Percentiles rank a stretch among this genome's conserved stretches.
These are phyloP conservation scores for Caenorhabditis sp. DNA, from an alignment of 2,888 invertebrate genomes.

Conservation along the genomic window DNA sequence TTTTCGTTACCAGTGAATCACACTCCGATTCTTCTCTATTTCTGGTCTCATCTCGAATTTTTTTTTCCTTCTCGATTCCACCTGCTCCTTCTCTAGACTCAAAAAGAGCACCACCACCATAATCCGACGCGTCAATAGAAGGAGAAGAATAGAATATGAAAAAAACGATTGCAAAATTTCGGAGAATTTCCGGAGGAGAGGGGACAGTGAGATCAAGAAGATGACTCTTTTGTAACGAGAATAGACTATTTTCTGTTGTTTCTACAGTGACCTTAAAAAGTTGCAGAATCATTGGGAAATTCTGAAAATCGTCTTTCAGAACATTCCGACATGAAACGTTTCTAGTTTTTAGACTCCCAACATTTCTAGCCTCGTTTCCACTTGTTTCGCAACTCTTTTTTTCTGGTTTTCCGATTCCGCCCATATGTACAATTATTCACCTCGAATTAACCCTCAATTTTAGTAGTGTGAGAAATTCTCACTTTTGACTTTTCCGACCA, in stretches of 20 bases:
- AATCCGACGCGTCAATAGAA: slow-evolving; percentile 41
- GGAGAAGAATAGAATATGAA: not conserved
- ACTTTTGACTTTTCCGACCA: not conserved
- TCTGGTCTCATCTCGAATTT: not conserved
- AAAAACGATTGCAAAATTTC: slow-evolving; percentile 22
- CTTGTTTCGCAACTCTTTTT: too few relatives aligned
- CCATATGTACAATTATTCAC: too few relatives aligned
- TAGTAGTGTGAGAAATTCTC: not conserved
- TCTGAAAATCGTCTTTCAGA: too few relatives aligned
- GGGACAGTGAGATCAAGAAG: slow-evolving; percentile 9
- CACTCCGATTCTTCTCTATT: slow-evolving; percentile 23
- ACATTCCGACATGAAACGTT: too few relatives aligned
- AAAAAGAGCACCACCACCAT: not conserved
- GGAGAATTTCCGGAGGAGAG: not conserved
- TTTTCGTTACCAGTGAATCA: slow-evolving; percentile 17
- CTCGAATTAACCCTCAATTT: too few relatives aligned
- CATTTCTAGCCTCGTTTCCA: too few relatives aligned
- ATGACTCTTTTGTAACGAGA: not conserved
- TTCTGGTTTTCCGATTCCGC: too few relatives aligned
- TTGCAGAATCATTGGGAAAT: too few relatives aligned
- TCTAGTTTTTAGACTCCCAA: too few relatives aligned
- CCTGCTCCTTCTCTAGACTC: not conserved
- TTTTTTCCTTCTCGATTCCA: slow-evolving; percentile 13
- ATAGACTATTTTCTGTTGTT: too few relatives aligned
- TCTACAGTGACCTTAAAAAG: not conserved